Evolutionary conservation across 2,888 invertebrate species (phyloP).

Genomic region (Spisula subtruncata): DNA sequence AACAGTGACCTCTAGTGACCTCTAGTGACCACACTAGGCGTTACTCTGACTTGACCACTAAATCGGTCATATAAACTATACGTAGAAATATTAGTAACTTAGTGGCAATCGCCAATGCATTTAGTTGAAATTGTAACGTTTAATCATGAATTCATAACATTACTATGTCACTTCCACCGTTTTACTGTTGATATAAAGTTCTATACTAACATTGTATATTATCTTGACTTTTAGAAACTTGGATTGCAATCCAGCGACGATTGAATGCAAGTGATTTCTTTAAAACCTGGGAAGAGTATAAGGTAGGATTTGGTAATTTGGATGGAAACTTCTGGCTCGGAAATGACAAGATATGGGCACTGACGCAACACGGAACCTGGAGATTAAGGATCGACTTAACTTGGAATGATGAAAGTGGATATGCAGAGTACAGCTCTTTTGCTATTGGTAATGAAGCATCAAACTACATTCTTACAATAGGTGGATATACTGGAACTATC

Average conservation of each 20-base stretch:
- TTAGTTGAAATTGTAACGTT: no score
- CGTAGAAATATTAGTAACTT: no score
- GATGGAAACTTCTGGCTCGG: slow-evolving; percentile 52
- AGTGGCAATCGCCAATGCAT: no score
- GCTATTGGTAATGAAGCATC: slow-evolving; percentile 19
- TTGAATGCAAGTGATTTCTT: background rate
- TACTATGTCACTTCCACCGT: no score
- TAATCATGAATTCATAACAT: no score
- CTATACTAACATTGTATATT: no score
- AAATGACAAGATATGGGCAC: slow-evolving; percentile 32
- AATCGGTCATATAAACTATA: no score
- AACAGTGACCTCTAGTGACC: no score
- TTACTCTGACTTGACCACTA: no score
- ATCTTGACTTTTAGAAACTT: background rate
- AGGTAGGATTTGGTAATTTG: slow-evolving; percentile 51
- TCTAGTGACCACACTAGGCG: no score
- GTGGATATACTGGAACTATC: slow-evolving; percentile 38
- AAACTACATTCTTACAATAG: slow-evolving; percentile 35
- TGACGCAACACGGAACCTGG: slow-evolving; percentile 32
- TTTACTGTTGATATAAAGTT: no score
- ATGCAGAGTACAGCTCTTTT: slow-evolving; percentile 42
- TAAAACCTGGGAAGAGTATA: slow-evolving; percentile 41
- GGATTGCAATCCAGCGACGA: background rate
- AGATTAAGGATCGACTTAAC: slow-evolving; percentile 46
- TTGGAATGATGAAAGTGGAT: background rate